Evolutionary conservation across 2,113 vertebrate genomes (phyloP), one percentile per base, ranked within the genome.

Genomic region (Tringa solitaria): DNA sequence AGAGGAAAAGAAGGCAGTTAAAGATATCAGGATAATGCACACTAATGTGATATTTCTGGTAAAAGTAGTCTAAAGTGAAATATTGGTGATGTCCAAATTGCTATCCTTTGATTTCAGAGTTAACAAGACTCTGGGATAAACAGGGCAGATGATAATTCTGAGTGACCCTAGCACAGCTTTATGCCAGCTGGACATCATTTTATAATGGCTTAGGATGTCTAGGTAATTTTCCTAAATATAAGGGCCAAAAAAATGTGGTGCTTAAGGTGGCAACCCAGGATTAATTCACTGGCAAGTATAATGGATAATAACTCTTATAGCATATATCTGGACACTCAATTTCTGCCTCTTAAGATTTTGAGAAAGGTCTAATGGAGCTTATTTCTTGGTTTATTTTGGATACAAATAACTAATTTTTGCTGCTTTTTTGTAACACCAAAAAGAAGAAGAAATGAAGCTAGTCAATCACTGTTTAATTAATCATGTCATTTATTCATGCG

Each of bases 11-110:
- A 30, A 45, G 4, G 41, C 60, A 37, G 60, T 75, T 87, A 75
- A 93, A 92, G 83, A 94, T 89, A 93, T 33, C 76, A 92, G 48
- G 92, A 69, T 94, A 96, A 96, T 97, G 93, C 53, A 76, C 84
- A 27, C 86, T 96, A 95, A 93, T 95, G 83, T 59, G n/a, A 27
- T 90, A 74, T 95, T 95, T 92, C 94, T 94, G 56, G 64, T 95
- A 69, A 79, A 94, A 84, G 73, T 69, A 72, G 61, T 79, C 77
- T 84, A 20, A 88, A 84, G 39, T 82, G 69, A 73, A 84, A 18
- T 45, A 64, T 75, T 68, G 64, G 72, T 93, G 73, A 73, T 82
- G 70, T 92, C 65, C 51, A 87, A 89, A 94, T 90, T 89, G 46
- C 69, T 90, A 46, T 73, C 48, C 24, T 84, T 77, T 81, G 69